Evolutionary conservation across 2,888 invertebrate species (phyloP).

Genomic region (Lampropteryx suffumata): DNA sequence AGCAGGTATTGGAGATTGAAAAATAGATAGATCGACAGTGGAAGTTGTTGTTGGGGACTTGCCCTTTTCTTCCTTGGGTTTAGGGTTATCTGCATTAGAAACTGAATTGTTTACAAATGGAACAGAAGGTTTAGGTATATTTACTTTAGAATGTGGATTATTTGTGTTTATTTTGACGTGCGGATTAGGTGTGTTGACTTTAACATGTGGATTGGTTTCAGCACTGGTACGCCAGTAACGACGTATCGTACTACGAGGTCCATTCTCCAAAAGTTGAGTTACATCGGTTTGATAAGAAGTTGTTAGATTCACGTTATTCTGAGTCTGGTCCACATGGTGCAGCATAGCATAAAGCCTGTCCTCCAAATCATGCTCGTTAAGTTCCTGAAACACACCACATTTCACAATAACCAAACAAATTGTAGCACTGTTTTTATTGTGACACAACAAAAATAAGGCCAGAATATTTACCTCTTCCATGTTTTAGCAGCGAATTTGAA

Average conservation of each 20-base stretch:
- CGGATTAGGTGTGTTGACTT: slow-evolving; percentile 47
- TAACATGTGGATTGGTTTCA: slow-evolving; percentile 51
- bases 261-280: slow-evolving; percentile 47
- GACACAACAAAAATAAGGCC: slow-evolving; percentile 67
- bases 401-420: slow-evolving; percentile 50
- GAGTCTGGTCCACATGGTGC: slow-evolving; percentile 71
- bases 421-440: slow-evolving; percentile 37
- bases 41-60: slow-evolving; percentile 33
- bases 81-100: slow-evolving; percentile 36
- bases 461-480: slow-evolving; percentile 75
- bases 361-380: slow-evolving; percentile 77
- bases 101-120: slow-evolving; percentile 28
- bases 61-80: slow-evolving; percentile 57
- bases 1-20: slow-evolving; percentile 58
- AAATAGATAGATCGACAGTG: slow-evolving; percentile 55
- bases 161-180: slow-evolving; percentile 10
- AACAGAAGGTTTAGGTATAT: slow-evolving; percentile 15
- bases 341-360: slow-evolving; percentile 75
- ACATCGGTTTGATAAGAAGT: slow-evolving; percentile 41
- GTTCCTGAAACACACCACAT: slow-evolving; percentile 64
- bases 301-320: slow-evolving; percentile 49
- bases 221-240: slow-evolving; percentile 69
- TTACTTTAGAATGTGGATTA: slow-evolving; percentile 31
- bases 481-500: slow-evolving; percentile 67
- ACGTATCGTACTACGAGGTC: slow-evolving; percentile 58